Evolutionary conservation across 2,113 vertebrate genomes (phyloP).

Genomic region (Cairina moschata): DNA sequence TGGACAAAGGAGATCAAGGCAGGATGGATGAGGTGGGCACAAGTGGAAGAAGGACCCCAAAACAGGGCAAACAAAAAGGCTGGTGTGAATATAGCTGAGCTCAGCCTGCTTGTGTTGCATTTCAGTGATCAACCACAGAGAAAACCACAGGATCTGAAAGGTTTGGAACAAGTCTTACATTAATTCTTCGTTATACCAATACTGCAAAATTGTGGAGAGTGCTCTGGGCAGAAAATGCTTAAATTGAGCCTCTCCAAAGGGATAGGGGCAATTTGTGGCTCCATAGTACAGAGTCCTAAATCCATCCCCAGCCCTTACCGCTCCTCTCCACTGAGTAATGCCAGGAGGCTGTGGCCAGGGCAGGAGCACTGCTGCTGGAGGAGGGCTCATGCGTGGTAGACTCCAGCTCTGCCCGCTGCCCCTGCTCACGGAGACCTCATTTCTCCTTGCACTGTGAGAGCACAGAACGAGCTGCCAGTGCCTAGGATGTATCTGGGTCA

Average conservation of each 20-base stretch:
- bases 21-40: neutral
- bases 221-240: neutral
- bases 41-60: neutral
- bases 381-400: neutral
- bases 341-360: neutral
- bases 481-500: constrained; percentile 16
- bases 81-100: neutral
- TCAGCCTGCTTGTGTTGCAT: rapidly evolving
- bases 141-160: neutral
- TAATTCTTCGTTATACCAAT: neutral
- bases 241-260: neutral
- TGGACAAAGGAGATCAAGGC: neutral
- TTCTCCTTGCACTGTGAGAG: neutral
- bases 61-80: neutral
- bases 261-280: rapidly evolving
- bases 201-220: neutral
- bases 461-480: neutral
- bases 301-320: rapidly evolving
- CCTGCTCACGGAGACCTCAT: neutral
- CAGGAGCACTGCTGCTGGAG: rapidly evolving
- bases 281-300: neutral
- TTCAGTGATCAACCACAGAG: neutral
- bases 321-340: neutral
- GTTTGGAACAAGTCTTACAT: neutral
- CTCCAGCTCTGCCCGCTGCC: neutral